A percentile compares a stretch with the other conserved stretches of the same genome.
phyloP scores from a whole-genome alignment of 2,113 vertebrate species.

The Ploceus nigricollis region DNA sequence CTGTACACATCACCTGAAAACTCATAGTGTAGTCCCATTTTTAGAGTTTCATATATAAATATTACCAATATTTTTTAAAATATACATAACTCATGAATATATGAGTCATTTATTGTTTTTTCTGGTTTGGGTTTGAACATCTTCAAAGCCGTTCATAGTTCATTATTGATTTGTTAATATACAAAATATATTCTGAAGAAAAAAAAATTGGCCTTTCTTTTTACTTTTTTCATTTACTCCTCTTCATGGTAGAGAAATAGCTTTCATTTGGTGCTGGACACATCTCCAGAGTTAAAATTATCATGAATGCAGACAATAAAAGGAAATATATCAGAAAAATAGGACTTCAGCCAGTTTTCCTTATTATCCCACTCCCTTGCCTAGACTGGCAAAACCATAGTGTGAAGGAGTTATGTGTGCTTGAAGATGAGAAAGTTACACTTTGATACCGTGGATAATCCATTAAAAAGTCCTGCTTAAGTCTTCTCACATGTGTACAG shows the following conservation, averaged over 20 bases:
- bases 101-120: background rate
- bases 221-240: background rate
- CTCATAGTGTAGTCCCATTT: background rate
- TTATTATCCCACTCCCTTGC: background rate
- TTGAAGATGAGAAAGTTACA: background rate
- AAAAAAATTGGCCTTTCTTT: background rate
- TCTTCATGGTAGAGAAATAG: background rate
- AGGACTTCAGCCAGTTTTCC: background rate
- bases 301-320: background rate
- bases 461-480: background rate
- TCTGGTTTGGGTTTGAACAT: background rate
- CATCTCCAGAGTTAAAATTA: background rate
- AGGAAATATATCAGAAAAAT: background rate
- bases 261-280: background rate
- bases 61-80: background rate
- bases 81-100: background rate
- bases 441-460: background rate
- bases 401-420: background rate
- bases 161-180: background rate
- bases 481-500: rapidly evolving
- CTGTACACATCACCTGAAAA: background rate
- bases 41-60: background rate
- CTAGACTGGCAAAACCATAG: background rate
- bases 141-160: background rate
- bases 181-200: background rate